phyloP scores from a whole-genome alignment of 2,113 vertebrate species.

The Hippoglossus stenolepis region DNA sequence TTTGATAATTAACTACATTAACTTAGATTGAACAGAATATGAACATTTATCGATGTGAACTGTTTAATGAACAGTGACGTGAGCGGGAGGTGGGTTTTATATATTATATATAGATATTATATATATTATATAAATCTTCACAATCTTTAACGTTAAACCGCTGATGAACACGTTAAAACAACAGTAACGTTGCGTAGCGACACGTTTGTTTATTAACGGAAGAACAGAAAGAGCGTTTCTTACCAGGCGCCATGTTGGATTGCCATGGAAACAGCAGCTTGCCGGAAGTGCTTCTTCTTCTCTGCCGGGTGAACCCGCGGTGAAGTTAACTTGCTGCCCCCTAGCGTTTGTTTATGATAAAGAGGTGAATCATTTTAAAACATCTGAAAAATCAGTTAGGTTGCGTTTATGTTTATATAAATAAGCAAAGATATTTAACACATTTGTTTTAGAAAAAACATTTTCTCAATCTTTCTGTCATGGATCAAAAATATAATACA shows the following conservation, averaged over 20 bases:
- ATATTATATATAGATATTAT: no score
- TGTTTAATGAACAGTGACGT: neutral
- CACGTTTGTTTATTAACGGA: neutral
- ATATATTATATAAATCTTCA: neutral
- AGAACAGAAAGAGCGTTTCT: conserved; percentile 15
- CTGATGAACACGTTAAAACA: no score
- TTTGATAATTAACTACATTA: no score
- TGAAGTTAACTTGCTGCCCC: neutral
- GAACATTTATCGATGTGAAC: neutral
- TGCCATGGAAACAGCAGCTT: conserved; percentile 61
- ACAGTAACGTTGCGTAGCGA: no score
- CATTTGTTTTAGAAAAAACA: no score
- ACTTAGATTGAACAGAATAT: no score
- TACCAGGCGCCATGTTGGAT: conserved; percentile 68
- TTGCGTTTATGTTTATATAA: no score
- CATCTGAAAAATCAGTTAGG: no score
- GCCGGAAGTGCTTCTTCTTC: conserved; percentile 40
- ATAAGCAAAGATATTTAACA: no score
- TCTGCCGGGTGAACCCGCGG: accelerated
- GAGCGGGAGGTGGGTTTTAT: neutral
- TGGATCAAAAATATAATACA: no score
- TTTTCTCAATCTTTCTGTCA: no score
- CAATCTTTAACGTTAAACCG: neutral
- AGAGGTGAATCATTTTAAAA: no score
- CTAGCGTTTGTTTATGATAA: neutral